Conservation (phyloP, 2,888 invertebrate genomes). For the Iselma pallidipennis region DNA sequence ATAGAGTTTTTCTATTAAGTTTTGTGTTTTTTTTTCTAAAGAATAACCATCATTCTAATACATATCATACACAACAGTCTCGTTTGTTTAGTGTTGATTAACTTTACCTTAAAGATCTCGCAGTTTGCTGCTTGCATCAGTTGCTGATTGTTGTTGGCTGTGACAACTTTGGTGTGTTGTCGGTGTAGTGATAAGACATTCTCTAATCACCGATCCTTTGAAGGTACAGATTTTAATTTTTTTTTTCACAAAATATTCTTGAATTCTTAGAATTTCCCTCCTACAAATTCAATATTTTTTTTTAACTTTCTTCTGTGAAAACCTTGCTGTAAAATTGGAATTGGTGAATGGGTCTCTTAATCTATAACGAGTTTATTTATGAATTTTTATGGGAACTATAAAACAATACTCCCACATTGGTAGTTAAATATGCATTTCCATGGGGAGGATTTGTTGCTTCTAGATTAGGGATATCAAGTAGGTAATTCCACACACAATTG, state of each 20-base stretch:
- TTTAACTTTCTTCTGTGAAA: no score
- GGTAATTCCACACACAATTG: no score
- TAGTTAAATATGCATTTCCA: neutral
- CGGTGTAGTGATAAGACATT: no score
- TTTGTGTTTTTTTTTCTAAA: neutral
- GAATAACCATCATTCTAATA: slow-evolving; percentile 27
- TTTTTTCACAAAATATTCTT: no score
- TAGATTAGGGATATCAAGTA: neutral
- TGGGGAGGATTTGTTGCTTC: neutral
- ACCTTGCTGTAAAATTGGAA: no score
- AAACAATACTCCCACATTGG: neutral
- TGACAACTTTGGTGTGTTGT: slow-evolving; percentile 28
- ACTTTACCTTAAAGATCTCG: slow-evolving; percentile 13
- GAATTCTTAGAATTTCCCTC: no score
- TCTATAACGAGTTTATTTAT: no score
- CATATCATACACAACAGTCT: slow-evolving; percentile 27
- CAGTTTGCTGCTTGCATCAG: slow-evolving; percentile 21
- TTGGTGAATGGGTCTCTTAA: no score
- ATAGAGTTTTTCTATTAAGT: no score
- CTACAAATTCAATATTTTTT: no score
- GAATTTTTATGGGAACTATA: neutral
- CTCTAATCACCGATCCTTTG: no score
- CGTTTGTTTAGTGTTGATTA: slow-evolving; percentile 24
- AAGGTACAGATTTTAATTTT: neutral
- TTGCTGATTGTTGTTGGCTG: slow-evolving; percentile 39